A percentile compares a stretch with the other conserved stretches of the same genome.
These are phyloP conservation scores for Oopsacas minuta DNA, from an alignment of 37 sponge, comb jelly and placozoan species.

Conservation along the genomic window DNA sequence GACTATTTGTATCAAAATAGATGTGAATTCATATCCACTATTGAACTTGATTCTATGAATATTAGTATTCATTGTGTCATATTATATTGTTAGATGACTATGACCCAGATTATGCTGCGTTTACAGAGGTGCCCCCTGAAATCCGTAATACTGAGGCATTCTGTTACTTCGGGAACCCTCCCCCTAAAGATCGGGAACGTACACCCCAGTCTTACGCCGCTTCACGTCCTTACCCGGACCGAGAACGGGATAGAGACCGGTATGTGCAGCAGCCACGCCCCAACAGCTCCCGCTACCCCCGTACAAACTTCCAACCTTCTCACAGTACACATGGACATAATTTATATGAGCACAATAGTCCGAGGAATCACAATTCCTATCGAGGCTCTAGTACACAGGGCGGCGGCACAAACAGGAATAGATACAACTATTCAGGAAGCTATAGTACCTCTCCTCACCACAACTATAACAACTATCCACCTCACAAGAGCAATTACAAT, in stretches of 20 bases:
- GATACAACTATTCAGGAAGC: background rate
- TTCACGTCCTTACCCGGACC: background rate
- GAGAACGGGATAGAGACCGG: no score
- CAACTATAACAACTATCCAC: background rate
- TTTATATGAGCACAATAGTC: background rate
- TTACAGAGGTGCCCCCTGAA: constrained; percentile 4
- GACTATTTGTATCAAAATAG: no score
- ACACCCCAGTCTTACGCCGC: background rate
- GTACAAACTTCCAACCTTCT: background rate
- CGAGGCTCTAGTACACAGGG: background rate
- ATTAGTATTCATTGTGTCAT: no score
- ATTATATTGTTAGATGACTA: background rate
- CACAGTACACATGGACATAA: background rate
- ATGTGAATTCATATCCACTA: no score
- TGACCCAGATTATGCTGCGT: background rate
- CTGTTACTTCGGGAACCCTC: background rate
- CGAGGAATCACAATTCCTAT: background rate
- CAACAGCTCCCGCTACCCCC: background rate
- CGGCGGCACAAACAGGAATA: background rate
- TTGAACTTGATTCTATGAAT: no score
- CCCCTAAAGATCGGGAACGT: background rate
- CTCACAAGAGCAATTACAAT: background rate
- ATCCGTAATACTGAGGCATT: background rate
- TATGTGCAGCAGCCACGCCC: background rate
- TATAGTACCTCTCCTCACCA: background rate